Evolutionary conservation across 35 echinoderm and acorn worm genomes (phyloP).

Genomic region (Chiridota heheva): DNA sequence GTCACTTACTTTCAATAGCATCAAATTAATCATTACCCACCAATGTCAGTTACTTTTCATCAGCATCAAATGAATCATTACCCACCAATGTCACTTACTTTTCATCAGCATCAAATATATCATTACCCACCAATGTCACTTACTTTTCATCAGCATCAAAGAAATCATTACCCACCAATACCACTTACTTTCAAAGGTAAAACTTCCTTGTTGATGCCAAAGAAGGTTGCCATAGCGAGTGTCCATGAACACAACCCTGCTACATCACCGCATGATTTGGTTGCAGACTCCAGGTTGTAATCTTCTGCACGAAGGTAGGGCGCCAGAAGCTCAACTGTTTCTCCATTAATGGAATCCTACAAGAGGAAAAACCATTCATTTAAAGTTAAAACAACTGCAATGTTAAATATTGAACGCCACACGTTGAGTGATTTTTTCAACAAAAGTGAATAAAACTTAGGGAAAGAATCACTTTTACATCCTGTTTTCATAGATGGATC

Average conservation of each 20-base stretch:
- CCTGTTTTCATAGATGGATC: no score
- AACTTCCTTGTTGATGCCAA: slow-evolving; percentile 97
- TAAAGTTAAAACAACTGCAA: background rate
- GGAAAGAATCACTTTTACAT: no score
- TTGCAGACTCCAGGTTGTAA: slow-evolving; percentile 85
- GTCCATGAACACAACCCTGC: slow-evolving; percentile 94
- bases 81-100: no score
- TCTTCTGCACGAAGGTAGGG: slow-evolving; percentile 83
- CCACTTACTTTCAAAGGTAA: slow-evolving; percentile 85
- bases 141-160: no score
- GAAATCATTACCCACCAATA: no score
- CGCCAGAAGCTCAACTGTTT: slow-evolving; percentile 89
- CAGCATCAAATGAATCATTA: no score
- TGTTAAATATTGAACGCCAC: background rate
- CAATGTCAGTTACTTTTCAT: no score
- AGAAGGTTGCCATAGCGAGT: slow-evolving; percentile 91
- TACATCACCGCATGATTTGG: slow-evolving; percentile 92
- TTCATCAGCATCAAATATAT: no score
- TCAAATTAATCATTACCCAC: no score
- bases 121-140: no score
- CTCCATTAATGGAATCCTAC: slow-evolving; percentile 86
- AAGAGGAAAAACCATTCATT: slow-evolving; percentile 22
- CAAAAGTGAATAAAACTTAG: background rate
- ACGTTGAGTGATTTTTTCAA: background rate
- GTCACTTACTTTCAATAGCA: no score